These are phyloP conservation scores for Aptenodytes patagonicus DNA, from an alignment of 2,113 vertebrate genomes.

Conservation along the genomic window DNA sequence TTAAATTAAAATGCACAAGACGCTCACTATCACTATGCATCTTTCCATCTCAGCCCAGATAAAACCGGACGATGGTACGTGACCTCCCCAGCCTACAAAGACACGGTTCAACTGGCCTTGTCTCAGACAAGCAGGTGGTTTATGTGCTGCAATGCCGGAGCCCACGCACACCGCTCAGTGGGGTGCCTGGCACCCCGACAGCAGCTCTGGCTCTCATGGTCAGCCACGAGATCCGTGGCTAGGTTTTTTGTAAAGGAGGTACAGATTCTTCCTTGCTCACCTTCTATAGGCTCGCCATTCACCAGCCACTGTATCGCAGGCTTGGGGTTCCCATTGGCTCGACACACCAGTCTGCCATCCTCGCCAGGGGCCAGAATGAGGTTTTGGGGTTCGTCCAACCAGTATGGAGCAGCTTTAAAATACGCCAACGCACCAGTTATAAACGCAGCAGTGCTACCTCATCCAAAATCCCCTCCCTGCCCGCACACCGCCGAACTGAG, in stretches of 20 bases:
- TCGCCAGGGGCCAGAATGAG: constrained; percentile 90
- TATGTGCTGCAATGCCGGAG: neutral
- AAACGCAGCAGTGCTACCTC: neutral
- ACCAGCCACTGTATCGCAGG: constrained; percentile 91
- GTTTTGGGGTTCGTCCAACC: constrained; percentile 91
- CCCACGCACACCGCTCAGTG: fast-evolving
- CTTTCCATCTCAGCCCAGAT: neutral
- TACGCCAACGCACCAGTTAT: neutral
- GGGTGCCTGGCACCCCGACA: neutral
- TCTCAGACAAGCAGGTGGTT: neutral
- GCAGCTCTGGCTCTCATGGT: neutral
- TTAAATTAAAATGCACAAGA: neutral
- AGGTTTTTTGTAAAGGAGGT: neutral
- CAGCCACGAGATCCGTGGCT: neutral
- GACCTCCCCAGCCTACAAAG: neutral
- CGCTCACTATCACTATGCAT: fast-evolving
- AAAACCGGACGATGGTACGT: fast-evolving
- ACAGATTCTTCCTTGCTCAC: constrained; percentile 58
- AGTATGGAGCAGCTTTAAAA: constrained; percentile 91
- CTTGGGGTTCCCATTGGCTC: constrained; percentile 94
- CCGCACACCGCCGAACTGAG: neutral
- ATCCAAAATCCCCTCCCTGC: neutral
- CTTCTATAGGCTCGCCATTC: constrained; percentile 86
- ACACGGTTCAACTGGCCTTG: fast-evolving
- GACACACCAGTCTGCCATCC: constrained; percentile 88